Evolutionary conservation across 2,797 vertebrate genomes (phyloP).

Genomic region (Miichthys miiuy): DNA sequence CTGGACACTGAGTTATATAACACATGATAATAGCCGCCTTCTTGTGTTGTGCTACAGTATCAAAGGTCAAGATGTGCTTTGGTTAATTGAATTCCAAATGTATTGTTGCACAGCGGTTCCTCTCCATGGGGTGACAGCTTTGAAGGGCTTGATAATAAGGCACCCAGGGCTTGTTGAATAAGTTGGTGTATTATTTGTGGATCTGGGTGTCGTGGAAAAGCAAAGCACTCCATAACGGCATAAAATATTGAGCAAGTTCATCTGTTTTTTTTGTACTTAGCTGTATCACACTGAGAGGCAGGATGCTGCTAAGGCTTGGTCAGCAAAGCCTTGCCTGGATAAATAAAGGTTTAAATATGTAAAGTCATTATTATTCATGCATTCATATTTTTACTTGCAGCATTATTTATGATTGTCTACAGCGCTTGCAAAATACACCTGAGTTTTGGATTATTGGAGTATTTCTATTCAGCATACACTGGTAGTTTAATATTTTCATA

Average conservation of each 20-base stretch:
- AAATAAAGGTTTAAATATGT: neutral
- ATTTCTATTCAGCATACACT: constrained; percentile 10
- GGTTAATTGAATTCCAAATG: constrained; percentile 67
- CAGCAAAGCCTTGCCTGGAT: constrained; percentile 37
- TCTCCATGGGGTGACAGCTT: constrained; percentile 51
- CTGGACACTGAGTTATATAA: constrained; percentile 27
- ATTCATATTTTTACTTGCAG: constrained; percentile 31
- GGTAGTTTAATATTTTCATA: constrained; percentile 2
- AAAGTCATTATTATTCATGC: constrained; percentile 45
- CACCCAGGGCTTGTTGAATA: constrained; percentile 28
- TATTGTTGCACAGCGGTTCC: constrained; percentile 48
- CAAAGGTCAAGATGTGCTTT: constrained; percentile 64
- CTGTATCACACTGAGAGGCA: neutral
- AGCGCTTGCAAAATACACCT: constrained; percentile 15
- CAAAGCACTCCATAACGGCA: constrained; percentile 26
- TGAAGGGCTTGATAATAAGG: constrained; percentile 60
- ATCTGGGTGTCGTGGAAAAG: constrained; percentile 2
- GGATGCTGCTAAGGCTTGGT: constrained; percentile 23
- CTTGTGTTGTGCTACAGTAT: constrained; percentile 23
- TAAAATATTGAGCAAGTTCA: constrained; percentile 53
- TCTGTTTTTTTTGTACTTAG: constrained; percentile 32
- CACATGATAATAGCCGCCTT: constrained; percentile 32
- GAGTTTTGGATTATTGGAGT: neutral
- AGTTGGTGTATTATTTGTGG: constrained; percentile 52
- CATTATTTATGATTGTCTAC: constrained; percentile 36